phyloP scores from a whole-genome alignment of 2,888 invertebrate genomes.

The Nasonia oneida region DNA sequence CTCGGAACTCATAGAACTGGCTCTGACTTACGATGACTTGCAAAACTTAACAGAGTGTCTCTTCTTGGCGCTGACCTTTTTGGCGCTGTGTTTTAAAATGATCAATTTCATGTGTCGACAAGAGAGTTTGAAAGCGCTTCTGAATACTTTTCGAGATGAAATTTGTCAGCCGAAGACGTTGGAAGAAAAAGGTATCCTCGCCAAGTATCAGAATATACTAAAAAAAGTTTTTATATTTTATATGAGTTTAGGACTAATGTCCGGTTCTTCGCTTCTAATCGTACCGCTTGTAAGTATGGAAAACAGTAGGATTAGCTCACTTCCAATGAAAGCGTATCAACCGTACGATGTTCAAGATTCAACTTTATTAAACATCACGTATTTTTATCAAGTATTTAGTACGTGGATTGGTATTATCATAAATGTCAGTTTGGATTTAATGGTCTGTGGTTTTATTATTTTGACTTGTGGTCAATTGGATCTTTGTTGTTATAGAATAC shows the following conservation, averaged over 20 bases:
- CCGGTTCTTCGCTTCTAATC: not conserved
- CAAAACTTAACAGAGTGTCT: constrained; percentile 7
- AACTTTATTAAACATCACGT: constrained; percentile 18
- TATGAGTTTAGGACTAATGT: constrained; percentile 2
- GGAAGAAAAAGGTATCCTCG: constrained; percentile 9
- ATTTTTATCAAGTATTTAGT: not conserved
- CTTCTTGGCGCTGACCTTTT: constrained; percentile 30
- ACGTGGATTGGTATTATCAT: not conserved
- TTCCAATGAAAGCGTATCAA: constrained; percentile 7
- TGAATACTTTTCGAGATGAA: constrained; percentile 14
- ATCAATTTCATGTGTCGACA: not conserved
- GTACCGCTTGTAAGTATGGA: not conserved
- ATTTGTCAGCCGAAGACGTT: constrained; percentile 11
- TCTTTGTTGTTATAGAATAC: constrained; percentile 16
- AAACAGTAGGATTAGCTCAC: not conserved
- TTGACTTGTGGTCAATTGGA: constrained; percentile 47
- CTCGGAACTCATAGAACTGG: not conserved
- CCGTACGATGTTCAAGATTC: constrained; percentile 49
- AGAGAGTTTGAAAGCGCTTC: not conserved
- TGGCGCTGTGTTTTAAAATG: constrained; percentile 14
- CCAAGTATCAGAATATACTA: not conserved
- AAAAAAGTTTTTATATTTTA: not conserved
- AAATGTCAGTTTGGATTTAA: constrained; percentile 36
- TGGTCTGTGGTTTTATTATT: constrained; percentile 52
- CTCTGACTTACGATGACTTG: not conserved